These are phyloP conservation scores for Lindbergichthys nudifrons DNA, from an alignment of 2,797 vertebrate genomes.

Conservation along the genomic window DNA sequence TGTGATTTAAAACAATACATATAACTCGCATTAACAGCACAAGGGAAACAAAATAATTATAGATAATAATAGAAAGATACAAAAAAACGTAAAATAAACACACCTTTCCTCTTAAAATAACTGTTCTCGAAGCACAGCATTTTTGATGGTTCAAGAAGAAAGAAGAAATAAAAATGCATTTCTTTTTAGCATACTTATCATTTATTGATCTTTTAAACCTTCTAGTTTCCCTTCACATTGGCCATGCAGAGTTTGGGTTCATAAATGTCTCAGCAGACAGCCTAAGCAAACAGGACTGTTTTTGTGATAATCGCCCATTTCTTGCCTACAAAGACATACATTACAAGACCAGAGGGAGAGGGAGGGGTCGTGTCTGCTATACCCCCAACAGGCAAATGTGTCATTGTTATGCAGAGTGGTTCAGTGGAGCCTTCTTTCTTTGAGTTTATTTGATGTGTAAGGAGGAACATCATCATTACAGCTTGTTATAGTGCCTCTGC, in stretches of 20 bases:
- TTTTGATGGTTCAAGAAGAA: not conserved
- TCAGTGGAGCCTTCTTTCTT: conserved; percentile 48
- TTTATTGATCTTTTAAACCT: conserved; percentile 29
- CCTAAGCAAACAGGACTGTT: conserved; percentile 19
- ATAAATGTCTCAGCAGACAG: conserved; percentile 23
- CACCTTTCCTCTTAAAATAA: too few species aligned
- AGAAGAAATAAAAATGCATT: not conserved
- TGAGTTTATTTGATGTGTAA: conserved; percentile 58
- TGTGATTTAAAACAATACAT: not conserved
- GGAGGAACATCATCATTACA: conserved; percentile 59
- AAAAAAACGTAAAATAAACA: not conserved
- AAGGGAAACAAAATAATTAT: not conserved
- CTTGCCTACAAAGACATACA: conserved; percentile 5
- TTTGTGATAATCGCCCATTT: conserved; percentile 19
- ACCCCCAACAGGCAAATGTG: conserved; percentile 61
- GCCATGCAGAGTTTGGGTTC: not conserved
- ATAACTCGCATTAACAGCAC: not conserved
- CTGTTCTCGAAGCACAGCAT: too few species aligned
- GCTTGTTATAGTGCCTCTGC: conserved; percentile 30
- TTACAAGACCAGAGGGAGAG: conserved; percentile 9
- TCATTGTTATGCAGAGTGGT: conserved; percentile 76
- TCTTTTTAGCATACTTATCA: not conserved
- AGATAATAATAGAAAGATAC: not conserved
- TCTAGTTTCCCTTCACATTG: conserved; percentile 13
- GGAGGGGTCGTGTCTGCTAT: conserved; percentile 39